Base-by-base conservation (phyloP, 2,888 invertebrate species). In the Lysandra coridon region DNA sequence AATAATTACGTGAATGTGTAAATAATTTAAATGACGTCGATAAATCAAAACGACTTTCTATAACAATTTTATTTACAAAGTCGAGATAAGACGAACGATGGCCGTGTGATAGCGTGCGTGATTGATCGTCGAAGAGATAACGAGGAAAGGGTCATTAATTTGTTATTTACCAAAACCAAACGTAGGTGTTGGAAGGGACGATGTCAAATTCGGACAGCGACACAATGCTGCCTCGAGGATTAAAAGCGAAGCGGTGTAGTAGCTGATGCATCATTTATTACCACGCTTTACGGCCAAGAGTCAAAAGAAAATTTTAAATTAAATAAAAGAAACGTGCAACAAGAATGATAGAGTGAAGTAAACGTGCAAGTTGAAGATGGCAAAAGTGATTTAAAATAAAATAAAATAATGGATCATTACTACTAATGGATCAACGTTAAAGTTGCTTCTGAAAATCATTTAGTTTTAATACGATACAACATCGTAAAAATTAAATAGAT, bases 231-330 rank as follows among this genome's bases (percentile, higher is more conserved):
- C 83, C 49, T 85, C 83, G 88, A 90, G 91, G 90, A 91, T 93
- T 94, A 94, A 94, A 94, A 94, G 94, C 93, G 89, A 94, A 93
- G 89, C 89, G 89, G 84, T 94, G 94, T 94, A 91, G 93, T 90
- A 90, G 91, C 91, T 84, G 87, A 87, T 89, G 86, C 88, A 90
- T 93, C 93, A 94, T 94, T 94, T 94, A 93, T 94, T 93, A 94
- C 76, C 30, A 57, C 53, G 53, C 53, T 53, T 75, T 76, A 76
- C 53, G 76, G 57, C 33, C 76, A 37, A 76, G 44, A 33, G 33
- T 57, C 30, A 53, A 53, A 76, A 30, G 49, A 57, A 53, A 76
- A 76, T 76, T 57, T 75, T 14, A 69, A 44, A 49, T 37, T 30
- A 57, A 57, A 76, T 76, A 53, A 76, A 76, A 76, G 76, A 76